phyloP scores from a whole-genome alignment of 1,140 invertebrate genomes.

The Sarcophaga bullata region DNA sequence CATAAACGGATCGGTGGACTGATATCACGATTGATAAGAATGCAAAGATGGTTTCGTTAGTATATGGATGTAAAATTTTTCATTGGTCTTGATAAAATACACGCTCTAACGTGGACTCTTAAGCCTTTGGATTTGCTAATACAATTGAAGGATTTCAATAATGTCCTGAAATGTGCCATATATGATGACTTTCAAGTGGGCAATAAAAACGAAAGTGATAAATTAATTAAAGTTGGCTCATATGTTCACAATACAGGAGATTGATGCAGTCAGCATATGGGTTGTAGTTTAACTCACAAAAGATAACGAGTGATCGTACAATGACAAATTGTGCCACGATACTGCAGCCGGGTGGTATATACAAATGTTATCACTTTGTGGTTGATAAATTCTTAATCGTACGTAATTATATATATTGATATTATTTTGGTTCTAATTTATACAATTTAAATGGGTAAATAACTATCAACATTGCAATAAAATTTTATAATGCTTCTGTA shows the following conservation, averaged over 20 bases:
- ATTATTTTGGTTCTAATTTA: no score
- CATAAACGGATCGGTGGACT: no score
- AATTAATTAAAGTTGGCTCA: not conserved
- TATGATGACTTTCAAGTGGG: not conserved
- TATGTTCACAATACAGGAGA: not conserved
- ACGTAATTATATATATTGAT: no score
- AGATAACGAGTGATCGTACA: constrained; percentile 1
- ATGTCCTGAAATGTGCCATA: not conserved
- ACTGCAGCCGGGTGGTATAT: not conserved
- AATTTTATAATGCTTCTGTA: no score
- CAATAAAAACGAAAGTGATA: not conserved
- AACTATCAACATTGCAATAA: no score
- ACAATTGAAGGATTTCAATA: not conserved
- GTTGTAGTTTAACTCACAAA: not conserved
- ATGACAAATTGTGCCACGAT: constrained; percentile 17
- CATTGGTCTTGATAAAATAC: not conserved
- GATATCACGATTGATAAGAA: constrained; percentile 13
- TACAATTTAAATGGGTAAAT: no score
- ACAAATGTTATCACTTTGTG: constrained; percentile 6
- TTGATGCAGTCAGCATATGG: not conserved
- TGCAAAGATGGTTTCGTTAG: not conserved
- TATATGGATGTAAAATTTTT: not conserved
- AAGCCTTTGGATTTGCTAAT: not conserved
- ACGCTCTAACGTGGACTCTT: not conserved
- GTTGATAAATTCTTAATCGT: no score